Conservation (phyloP, 2,888 invertebrate genomes). For the Athripsodes cinereus region DNA sequence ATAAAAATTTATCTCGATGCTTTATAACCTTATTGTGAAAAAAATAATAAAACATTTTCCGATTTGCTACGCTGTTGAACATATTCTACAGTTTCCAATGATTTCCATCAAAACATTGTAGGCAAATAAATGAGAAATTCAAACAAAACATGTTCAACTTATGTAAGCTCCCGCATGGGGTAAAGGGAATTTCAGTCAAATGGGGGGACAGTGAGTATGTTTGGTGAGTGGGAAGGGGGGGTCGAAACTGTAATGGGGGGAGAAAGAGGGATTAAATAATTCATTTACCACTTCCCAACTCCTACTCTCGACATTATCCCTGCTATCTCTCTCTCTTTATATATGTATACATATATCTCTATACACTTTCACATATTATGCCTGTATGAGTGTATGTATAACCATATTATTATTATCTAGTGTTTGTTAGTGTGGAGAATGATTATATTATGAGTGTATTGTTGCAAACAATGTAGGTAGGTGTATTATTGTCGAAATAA, state of each 20-base stretch:
- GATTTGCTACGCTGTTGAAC: not conserved
- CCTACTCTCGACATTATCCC: slow-evolving; percentile 1
- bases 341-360: not conserved
- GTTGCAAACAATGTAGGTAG: no score
- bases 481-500: no score
- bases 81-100: not conserved
- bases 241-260: not conserved
- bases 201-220: not conserved
- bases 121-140: slow-evolving; percentile 22
- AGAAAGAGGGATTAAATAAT: slow-evolving; percentile 12
- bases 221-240: not conserved
- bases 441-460: no score
- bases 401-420: no score
- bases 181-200: not conserved
- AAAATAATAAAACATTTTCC: no score
- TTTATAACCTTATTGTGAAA: no score
- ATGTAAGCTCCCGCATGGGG: not conserved
- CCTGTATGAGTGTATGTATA: no score
- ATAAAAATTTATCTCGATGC: no score
- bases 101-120: slow-evolving; percentile 1
- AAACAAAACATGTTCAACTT: slow-evolving; percentile 17
- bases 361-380: not conserved
- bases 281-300: slow-evolving; percentile 16
- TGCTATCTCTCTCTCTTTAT: no score
- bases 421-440: no score